These are phyloP conservation scores for Passer montanus DNA, from an alignment of 2,113 vertebrate species.

Conservation along the genomic window DNA sequence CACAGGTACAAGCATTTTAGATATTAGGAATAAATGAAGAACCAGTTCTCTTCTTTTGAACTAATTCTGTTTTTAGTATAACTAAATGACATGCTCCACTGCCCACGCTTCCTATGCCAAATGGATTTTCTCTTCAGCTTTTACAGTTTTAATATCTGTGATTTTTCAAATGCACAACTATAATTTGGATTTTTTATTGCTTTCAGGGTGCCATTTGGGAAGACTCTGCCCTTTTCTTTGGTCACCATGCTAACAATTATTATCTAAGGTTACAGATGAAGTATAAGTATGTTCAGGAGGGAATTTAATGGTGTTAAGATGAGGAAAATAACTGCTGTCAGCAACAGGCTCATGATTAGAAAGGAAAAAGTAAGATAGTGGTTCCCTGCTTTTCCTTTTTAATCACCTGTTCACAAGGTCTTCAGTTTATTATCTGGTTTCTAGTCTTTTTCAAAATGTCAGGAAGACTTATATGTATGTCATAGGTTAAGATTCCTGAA, in stretches of 20 bases:
- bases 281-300: not conserved
- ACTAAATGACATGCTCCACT: not conserved
- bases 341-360: not conserved
- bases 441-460: not conserved
- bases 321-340: not conserved
- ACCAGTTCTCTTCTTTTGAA: not conserved
- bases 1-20: constrained; percentile 3
- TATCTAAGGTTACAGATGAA: not conserved
- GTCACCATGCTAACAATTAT: not conserved
- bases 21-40: not conserved
- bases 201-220: not conserved
- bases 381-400: not conserved
- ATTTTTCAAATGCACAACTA: not conserved
- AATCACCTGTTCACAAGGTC: not conserved
- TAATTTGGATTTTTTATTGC: not conserved
- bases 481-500: not conserved
- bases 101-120: not conserved
- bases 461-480: not conserved
- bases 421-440: not conserved
- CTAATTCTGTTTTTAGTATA: not conserved
- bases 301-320: not conserved
- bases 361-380: not conserved
- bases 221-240: not conserved
- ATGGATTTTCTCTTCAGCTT: constrained; percentile 10
- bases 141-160: not conserved